phyloP scores from a whole-genome alignment of 30 jellyfish, hydroid and myxozoan genomes.

The Mastigias papua region DNA sequence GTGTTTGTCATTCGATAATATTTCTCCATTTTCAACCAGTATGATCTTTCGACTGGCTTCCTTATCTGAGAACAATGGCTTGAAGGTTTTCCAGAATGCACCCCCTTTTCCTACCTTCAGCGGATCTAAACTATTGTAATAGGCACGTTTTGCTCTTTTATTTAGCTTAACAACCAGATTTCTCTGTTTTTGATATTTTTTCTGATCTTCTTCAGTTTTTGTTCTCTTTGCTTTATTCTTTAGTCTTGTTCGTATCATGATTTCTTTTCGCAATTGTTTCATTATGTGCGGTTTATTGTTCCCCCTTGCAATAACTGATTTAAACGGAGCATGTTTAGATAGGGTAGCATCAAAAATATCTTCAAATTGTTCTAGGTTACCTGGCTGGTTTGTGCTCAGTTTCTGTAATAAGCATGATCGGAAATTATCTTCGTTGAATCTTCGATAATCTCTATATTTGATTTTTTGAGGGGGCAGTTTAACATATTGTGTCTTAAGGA shows the following conservation, averaged over 20 bases:
- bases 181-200: not conserved
- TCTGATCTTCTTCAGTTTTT: not conserved
- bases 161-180: not conserved
- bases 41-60: slow-evolving; percentile 5
- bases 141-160: not conserved
- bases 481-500: not conserved
- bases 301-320: not conserved
- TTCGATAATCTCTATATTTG: slow-evolving; percentile 1
- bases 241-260: not conserved
- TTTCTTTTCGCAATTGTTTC: not conserved
- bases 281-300: not conserved
- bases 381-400: not conserved
- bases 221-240: not conserved
- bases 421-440: not conserved
- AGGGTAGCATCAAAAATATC: not conserved
- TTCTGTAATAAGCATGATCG: not conserved
- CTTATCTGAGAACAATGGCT: not conserved
- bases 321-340: slow-evolving; percentile 1
- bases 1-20: not conserved
- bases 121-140: not conserved
- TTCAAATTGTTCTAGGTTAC: not conserved
- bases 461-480: slow-evolving; percentile 16
- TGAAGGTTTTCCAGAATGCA: not conserved
- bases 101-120: not conserved
- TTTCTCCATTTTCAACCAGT: not conserved